Evolutionary conservation across 2,797 vertebrate genomes (phyloP).

Genomic region (Squalus acanthias): DNA sequence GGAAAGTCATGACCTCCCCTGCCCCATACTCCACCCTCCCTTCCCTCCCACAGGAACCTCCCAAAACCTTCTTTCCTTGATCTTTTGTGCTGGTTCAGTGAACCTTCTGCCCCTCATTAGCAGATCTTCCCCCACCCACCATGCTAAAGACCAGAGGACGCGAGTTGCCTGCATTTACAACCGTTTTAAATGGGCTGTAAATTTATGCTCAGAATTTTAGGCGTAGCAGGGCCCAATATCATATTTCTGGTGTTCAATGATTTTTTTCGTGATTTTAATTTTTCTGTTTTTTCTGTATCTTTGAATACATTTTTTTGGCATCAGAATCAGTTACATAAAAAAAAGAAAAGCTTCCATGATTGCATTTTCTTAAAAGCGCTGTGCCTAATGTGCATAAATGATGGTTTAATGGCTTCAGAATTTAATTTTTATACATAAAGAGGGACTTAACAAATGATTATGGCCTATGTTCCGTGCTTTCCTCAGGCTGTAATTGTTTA

Average conservation of each 20-base stretch:
- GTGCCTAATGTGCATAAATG: not conserved
- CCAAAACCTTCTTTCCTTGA: too few species aligned
- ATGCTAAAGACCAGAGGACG: too few species aligned
- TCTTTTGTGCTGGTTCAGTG: too few species aligned
- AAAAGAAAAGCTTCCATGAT: not conserved
- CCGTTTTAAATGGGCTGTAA: not conserved
- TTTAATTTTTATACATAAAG: not conserved
- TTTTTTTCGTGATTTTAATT: not conserved
- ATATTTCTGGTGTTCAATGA: not conserved
- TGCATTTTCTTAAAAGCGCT: not conserved
- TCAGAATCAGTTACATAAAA: too few species aligned
- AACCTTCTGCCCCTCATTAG: too few species aligned
- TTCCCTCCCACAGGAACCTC: too few species aligned
- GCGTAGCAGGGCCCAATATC: too few species aligned
- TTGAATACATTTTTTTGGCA: not conserved
- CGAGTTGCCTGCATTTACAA: not conserved
- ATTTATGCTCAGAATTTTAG: not conserved
- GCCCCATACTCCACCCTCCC: too few species aligned
- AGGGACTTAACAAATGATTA: not conserved
- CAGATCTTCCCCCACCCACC: too few species aligned
- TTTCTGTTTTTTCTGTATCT: not conserved
- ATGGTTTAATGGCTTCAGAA: not conserved
- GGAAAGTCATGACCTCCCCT: too few species aligned
- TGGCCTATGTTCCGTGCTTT: not conserved
- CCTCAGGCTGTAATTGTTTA: not conserved